phyloP scores from a whole-genome alignment of 2,113 vertebrate species.

The Oxyruncus cristatus region DNA sequence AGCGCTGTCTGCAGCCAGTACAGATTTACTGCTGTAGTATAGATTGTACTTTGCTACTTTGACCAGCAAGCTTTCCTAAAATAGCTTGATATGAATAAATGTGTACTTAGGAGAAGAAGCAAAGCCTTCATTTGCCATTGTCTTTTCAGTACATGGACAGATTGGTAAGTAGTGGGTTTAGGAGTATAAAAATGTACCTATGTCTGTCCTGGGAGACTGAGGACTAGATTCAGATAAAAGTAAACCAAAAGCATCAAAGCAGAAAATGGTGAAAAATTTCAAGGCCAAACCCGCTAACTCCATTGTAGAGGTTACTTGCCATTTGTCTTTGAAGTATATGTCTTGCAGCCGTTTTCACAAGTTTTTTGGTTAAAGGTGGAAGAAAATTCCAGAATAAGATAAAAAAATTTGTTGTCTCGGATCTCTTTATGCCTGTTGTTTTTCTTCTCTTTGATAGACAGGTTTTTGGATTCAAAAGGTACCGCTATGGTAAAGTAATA shows the following conservation, averaged over 20 bases:
- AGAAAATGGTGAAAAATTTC: not conserved
- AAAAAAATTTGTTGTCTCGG: not conserved
- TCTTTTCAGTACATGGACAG: not conserved
- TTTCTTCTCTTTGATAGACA: not conserved
- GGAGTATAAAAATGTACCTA: not conserved
- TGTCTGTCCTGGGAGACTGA: not conserved
- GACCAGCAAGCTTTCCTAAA: not conserved
- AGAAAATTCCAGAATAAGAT: not conserved
- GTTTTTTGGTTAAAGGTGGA: not conserved
- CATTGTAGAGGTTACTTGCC: not conserved
- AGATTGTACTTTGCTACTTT: not conserved
- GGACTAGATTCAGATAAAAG: not conserved
- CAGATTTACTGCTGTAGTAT: not conserved
- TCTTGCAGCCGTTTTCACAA: not conserved
- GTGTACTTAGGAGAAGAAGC: not conserved
- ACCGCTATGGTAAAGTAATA: not conserved
- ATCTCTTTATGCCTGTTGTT: not conserved
- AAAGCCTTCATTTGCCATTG: not conserved
- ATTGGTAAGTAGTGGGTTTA: not conserved
- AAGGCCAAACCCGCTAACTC: not conserved
- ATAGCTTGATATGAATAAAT: not conserved
- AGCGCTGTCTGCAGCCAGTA: not conserved
- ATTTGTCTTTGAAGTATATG: not conserved
- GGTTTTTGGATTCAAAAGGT: not conserved
- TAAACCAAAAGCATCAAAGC: not conserved